Percentiles rank a stretch among this genome's conserved stretches.
phyloP scores from a whole-genome alignment of 1,140 invertebrate genomes.

The Globodera rostochiensis region DNA sequence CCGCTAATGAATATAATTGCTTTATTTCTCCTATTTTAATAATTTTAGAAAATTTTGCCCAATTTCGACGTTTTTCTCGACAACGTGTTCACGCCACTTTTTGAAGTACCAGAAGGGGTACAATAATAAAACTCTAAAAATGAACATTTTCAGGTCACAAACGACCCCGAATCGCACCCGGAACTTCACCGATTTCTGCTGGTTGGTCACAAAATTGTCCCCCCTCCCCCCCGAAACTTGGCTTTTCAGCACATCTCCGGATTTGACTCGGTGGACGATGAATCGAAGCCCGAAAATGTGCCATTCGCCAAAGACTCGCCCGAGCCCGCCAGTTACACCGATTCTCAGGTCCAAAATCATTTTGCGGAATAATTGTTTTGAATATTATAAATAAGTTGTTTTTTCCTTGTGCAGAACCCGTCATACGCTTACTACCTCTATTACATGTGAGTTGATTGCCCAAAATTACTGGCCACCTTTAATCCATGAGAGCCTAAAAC shows the following conservation, averaged over 20 bases:
- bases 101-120: constrained; percentile 72
- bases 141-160: constrained; percentile 71
- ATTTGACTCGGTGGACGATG: constrained; percentile 98
- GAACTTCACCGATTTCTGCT: constrained; percentile 89
- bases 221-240: background rate
- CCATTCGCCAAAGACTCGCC: constrained; percentile 12
- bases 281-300: constrained; percentile 92
- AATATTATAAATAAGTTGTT: background rate
- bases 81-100: constrained; percentile 93
- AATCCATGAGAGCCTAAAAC: no score
- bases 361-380: background rate
- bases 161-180: constrained; percentile 86
- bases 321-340: constrained; percentile 71
- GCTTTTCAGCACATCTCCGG: constrained; percentile 74
- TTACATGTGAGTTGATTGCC: constrained; percentile 76
- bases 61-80: constrained; percentile 94
- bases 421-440: constrained; percentile 98
- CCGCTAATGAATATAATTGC: no score
- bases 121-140: no score
- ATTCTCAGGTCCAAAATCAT: background rate
- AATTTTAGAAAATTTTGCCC: constrained; percentile 69
- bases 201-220: background rate
- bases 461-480: background rate
- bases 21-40: background rate
- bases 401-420: constrained; percentile 78